Conservation (phyloP, 2,888 invertebrate genomes). For the Agonum fuliginosum region DNA sequence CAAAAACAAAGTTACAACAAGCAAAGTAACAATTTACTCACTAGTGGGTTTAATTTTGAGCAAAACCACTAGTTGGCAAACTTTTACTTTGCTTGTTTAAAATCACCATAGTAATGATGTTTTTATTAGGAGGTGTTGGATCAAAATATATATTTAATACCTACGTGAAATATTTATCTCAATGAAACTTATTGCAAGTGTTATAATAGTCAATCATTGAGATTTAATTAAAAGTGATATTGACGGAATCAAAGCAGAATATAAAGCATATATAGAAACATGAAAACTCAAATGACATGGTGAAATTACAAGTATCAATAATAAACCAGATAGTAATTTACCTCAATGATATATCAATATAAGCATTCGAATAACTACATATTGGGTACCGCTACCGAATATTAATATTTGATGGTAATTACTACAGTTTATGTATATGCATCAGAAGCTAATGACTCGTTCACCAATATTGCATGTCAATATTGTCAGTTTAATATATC, state of each 20-base stretch:
- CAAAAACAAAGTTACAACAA: too few species aligned
- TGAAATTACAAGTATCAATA: slow-evolving; percentile 6
- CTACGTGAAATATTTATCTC: too few species aligned
- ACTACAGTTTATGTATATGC: slow-evolving; percentile 37
- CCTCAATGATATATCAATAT: slow-evolving; percentile 25
- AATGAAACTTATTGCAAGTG: too few species aligned
- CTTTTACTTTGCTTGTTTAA: too few species aligned
- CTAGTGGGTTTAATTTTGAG: too few species aligned
- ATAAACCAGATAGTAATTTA: slow-evolving; percentile 22
- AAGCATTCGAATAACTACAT: neutral
- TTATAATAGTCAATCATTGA: neutral
- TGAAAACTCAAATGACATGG: neutral
- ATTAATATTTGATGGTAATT: slow-evolving; percentile 44
- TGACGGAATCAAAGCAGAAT: neutral
- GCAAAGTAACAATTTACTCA: too few species aligned
- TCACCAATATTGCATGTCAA: slow-evolving; percentile 6
- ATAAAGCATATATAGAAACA: slow-evolving; percentile 8
- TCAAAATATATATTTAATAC: too few species aligned
- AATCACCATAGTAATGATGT: too few species aligned
- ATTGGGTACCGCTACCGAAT: slow-evolving; percentile 28
- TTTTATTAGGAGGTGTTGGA: too few species aligned
- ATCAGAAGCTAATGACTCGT: slow-evolving; percentile 18
- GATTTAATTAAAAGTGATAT: neutral
- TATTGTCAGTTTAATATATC: neutral
- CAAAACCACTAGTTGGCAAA: too few species aligned